Conservation (phyloP, 2,888 invertebrate genomes). For the Drosophila falleni region DNA sequence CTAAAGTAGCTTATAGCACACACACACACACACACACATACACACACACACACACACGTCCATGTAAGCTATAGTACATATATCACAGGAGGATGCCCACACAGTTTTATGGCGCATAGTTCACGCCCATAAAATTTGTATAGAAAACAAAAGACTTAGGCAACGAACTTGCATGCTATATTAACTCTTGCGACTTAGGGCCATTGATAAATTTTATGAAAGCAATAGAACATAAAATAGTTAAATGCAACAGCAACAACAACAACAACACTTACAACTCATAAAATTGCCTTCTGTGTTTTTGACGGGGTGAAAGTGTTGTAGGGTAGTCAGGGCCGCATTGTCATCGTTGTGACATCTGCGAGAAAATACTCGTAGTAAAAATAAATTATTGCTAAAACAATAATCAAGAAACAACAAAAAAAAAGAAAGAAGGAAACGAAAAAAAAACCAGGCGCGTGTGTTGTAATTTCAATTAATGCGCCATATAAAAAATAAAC, state of each 20-base stretch:
- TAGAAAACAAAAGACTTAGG: slow-evolving; percentile 70
- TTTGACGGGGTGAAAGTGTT: slow-evolving; percentile 62
- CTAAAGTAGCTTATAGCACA: slow-evolving; percentile 36
- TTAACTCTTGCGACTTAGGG: slow-evolving; percentile 12
- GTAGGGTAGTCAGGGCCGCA: slow-evolving; percentile 14
- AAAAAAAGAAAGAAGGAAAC: background rate
- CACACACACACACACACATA: slow-evolving; percentile 10
- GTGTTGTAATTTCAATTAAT: slow-evolving; percentile 77
- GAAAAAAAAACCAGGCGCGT: slow-evolving; percentile 13
- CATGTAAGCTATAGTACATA: background rate
- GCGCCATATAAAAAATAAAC: slow-evolving; percentile 46
- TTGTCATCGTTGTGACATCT: slow-evolving; percentile 57
- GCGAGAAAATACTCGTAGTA: slow-evolving; percentile 42
- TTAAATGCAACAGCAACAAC: slow-evolving; percentile 21
- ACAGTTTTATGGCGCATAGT: slow-evolving; percentile 14
- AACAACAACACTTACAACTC: slow-evolving; percentile 12
- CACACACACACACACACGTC: slow-evolving; percentile 8
- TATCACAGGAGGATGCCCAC: slow-evolving; percentile 19
- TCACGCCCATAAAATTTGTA: slow-evolving; percentile 43
- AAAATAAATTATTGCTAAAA: slow-evolving; percentile 68
- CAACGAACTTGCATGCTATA: slow-evolving; percentile 61
- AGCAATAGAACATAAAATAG: slow-evolving; percentile 73
- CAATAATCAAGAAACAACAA: slow-evolving; percentile 19
- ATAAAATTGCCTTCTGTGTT: slow-evolving; percentile 57
- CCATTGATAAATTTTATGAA: slow-evolving; percentile 57